Percentiles rank a stretch among this genome's conserved stretches.
phyloP scores from a whole-genome alignment of 2,888 invertebrate species.

The Harpagoxenus sublaevis region DNA sequence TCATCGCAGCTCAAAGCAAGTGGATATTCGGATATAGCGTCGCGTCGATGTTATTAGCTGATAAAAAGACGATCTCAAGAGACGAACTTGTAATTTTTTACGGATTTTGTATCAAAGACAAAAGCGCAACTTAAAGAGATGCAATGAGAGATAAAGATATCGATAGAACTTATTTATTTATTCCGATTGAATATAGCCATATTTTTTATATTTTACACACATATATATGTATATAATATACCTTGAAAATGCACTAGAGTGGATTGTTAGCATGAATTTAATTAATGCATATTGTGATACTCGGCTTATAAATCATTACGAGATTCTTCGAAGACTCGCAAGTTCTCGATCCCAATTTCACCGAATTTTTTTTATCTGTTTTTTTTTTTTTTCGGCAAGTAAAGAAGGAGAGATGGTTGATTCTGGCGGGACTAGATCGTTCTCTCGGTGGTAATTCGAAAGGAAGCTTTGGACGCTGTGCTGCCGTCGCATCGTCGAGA shows the following conservation, averaged over 20 bases:
- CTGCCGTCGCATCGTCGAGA: conserved; percentile 55
- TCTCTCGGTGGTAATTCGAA: conserved; percentile 68
- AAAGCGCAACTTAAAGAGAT: background rate
- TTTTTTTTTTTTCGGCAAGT: conserved; percentile 1
- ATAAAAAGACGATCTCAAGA: conserved; percentile 39
- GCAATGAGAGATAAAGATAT: background rate
- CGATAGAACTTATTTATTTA: background rate
- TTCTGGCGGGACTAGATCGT: conserved; percentile 48
- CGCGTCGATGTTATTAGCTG: conserved; percentile 54
- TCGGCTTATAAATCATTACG: background rate
- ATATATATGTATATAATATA: too few relatives aligned
- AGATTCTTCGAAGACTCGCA: background rate
- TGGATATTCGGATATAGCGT: conserved; percentile 49
- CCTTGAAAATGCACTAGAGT: background rate
- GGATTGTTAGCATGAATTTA: background rate
- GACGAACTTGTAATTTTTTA: conserved; percentile 25
- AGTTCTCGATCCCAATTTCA: background rate
- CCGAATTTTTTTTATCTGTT: conserved; percentile 7
- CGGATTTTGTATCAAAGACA: background rate
- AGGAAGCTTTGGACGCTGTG: conserved; percentile 65
- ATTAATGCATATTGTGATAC: conserved; percentile 8
- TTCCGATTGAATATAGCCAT: background rate
- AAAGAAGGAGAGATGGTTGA: conserved; percentile 47
- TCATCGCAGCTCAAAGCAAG: conserved; percentile 50
- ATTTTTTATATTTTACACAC: background rate